These are phyloP conservation scores for Python bivittatus DNA, from an alignment of 2,113 vertebrate genomes.

Conservation along the genomic window DNA sequence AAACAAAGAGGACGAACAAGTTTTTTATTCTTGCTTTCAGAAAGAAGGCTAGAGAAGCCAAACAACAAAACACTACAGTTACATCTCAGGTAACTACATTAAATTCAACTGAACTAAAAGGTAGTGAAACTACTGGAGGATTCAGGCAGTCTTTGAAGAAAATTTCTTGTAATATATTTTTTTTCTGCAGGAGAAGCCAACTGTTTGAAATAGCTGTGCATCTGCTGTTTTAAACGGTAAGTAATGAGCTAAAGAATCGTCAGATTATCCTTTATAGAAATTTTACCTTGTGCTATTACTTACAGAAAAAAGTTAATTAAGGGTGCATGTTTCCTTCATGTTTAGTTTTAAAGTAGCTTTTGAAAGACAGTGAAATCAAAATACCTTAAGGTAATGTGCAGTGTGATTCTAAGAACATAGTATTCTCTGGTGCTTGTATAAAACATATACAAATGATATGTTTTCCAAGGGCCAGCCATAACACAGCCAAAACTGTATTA, in stretches of 20 bases:
- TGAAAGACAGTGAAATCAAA: not conserved
- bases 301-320: not conserved
- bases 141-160: constrained; percentile 17
- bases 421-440: not conserved
- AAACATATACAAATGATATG: not conserved
- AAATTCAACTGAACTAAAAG: not conserved
- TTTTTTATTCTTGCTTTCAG: constrained; percentile 35
- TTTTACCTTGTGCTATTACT: not conserved
- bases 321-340: not conserved
- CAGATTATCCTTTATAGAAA: constrained; percentile 27
- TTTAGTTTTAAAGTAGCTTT: not conserved
- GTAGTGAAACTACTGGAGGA: constrained; percentile 14
- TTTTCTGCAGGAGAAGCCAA: not conserved
- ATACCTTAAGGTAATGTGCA: not conserved
- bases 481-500: not conserved
- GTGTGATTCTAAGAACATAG: not conserved
- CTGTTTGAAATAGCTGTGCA: not conserved
- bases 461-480: not conserved
- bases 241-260: constrained; percentile 1
- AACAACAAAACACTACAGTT: not conserved
- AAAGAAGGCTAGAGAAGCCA: constrained; percentile 3
- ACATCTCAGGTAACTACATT: not conserved
- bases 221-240: constrained; percentile 31
- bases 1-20: constrained; percentile 57
- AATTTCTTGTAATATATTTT: not conserved